Conservation (phyloP, 2,797 vertebrate species). For the Anguilla pacifica region DNA sequence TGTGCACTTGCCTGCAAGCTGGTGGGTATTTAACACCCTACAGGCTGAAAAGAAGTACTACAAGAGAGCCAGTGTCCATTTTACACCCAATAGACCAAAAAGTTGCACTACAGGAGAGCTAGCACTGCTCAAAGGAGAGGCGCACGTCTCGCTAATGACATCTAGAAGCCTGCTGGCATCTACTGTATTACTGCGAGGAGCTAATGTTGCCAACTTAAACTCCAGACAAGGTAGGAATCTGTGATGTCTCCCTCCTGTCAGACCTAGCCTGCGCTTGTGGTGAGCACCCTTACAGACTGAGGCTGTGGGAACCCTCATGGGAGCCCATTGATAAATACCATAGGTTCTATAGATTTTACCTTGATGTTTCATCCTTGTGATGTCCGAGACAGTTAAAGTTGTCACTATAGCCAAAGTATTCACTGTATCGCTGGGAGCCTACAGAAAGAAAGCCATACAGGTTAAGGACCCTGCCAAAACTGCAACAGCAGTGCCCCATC, state of each 20-base stretch:
- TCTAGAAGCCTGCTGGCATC: neutral
- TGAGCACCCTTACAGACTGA: neutral
- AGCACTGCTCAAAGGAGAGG: neutral
- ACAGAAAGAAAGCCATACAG: neutral
- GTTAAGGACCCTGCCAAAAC: neutral
- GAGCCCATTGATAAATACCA: neutral
- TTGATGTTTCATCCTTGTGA: neutral
- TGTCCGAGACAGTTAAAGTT: slow-evolving; percentile 57
- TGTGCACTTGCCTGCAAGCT: too few relatives aligned
- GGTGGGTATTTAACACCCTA: neutral
- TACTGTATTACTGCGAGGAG: neutral
- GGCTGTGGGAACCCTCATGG: neutral
- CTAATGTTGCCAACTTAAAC: neutral
- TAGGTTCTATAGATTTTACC: slow-evolving; percentile 44
- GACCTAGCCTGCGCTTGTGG: neutral
- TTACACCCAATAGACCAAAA: neutral
- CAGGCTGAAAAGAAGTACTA: neutral
- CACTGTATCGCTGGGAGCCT: slow-evolving; percentile 70
- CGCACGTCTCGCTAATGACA: neutral
- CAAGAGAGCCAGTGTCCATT: too few relatives aligned
- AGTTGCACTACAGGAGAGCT: neutral
- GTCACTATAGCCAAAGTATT: slow-evolving; percentile 54
- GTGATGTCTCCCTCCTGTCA: too few relatives aligned
- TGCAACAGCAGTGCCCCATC: too few relatives aligned
- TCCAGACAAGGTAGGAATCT: neutral